Conservation (phyloP, 2,797 vertebrate species). For the Sebastes iracundus region DNA sequence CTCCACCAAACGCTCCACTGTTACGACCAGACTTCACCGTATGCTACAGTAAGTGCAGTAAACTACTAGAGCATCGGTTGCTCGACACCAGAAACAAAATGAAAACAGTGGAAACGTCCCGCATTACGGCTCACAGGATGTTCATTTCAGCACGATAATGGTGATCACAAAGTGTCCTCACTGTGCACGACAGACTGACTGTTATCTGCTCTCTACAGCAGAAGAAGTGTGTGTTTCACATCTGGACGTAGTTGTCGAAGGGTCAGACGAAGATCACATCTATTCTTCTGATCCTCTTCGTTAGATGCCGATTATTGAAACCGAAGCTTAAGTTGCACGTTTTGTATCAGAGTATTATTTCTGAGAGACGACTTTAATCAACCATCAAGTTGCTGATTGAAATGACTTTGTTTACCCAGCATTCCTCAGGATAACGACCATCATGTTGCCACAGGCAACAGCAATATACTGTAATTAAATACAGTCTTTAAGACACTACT, state of each 20-base stretch:
- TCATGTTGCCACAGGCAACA: too few species aligned
- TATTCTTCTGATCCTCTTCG: not conserved
- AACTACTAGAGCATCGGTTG: too few species aligned
- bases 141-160: not conserved
- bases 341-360: not conserved
- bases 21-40: too few species aligned
- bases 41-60: not conserved
- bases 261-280: not conserved
- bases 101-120: not conserved
- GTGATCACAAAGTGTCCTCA: not conserved
- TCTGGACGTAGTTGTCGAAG: not conserved
- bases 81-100: too few species aligned
- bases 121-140: not conserved
- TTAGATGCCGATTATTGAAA: not conserved
- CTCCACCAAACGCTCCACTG: too few species aligned
- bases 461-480: not conserved
- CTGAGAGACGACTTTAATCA: not conserved
- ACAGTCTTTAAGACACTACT: not conserved
- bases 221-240: not conserved
- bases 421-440: not conserved
- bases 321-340: too few species aligned
- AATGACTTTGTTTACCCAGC: not conserved
- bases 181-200: not conserved
- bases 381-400: slow-evolving; percentile 11
- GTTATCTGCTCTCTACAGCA: too few species aligned